Percentiles rank a stretch among this genome's conserved stretches.
phyloP scores from a whole-genome alignment of 2,113 vertebrate species.

The Numida meleagris region DNA sequence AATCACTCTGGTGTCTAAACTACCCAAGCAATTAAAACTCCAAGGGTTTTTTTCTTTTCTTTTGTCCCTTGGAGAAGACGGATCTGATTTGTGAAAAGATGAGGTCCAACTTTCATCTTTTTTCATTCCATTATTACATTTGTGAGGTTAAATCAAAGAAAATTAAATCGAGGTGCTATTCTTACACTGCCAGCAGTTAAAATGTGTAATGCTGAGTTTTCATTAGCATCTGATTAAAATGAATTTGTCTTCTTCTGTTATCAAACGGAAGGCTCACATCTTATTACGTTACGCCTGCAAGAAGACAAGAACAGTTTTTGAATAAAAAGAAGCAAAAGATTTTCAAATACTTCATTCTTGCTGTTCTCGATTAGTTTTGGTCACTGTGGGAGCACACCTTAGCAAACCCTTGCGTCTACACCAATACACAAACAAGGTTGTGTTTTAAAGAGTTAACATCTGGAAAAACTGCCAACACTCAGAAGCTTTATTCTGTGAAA shows the following conservation, averaged over 20 bases:
- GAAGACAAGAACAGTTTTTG: background rate
- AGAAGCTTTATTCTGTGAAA: background rate
- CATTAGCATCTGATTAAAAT: background rate
- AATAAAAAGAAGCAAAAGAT: background rate
- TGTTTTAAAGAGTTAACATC: background rate
- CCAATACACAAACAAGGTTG: background rate
- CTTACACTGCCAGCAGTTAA: background rate
- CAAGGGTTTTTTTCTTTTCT: background rate
- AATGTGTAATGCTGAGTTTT: background rate
- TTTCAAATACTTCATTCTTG: background rate
- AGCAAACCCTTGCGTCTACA: background rate
- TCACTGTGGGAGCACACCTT: background rate
- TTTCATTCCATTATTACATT: background rate
- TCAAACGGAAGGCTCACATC: background rate
- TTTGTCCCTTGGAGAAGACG: background rate
- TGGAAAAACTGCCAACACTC: background rate
- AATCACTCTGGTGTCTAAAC: background rate
- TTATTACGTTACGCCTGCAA: background rate
- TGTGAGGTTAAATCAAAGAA: background rate
- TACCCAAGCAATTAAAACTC: background rate
- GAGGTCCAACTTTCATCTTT: background rate
- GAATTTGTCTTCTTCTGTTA: background rate
- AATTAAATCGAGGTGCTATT: background rate
- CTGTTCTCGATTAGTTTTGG: background rate
- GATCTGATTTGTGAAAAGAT: background rate